Conservation (phyloP, 2,113 vertebrate species). For the Scytalopus superciliaris region DNA sequence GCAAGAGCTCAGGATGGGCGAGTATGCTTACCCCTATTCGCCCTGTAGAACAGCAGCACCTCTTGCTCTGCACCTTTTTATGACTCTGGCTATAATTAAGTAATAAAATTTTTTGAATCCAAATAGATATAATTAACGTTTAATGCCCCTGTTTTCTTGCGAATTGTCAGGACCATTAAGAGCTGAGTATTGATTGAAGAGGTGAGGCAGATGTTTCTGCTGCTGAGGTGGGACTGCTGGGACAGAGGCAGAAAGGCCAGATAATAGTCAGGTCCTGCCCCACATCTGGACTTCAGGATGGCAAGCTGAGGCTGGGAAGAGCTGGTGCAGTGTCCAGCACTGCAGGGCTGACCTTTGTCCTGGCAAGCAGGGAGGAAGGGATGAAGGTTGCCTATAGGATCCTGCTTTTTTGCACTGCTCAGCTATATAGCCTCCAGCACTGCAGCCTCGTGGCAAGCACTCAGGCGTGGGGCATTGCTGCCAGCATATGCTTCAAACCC, state of each 20-base stretch:
- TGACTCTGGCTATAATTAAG: slow-evolving; percentile 76
- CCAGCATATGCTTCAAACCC: neutral
- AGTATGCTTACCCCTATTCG: neutral
- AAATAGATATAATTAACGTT: slow-evolving; percentile 79
- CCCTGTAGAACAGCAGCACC: neutral
- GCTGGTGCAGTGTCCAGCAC: fast-evolving
- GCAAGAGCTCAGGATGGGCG: fast-evolving
- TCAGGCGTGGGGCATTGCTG: neutral
- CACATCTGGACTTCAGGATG: neutral
- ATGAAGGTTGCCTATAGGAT: neutral
- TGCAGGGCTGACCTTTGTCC: neutral
- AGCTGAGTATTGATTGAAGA: slow-evolving; percentile 67
- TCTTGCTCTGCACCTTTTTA: slow-evolving; percentile 76
- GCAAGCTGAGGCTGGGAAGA: neutral
- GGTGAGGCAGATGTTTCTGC: slow-evolving; percentile 67
- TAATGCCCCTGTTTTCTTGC: slow-evolving; percentile 74
- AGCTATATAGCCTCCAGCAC: fast-evolving
- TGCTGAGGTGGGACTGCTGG: neutral
- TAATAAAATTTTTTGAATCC: slow-evolving; percentile 74
- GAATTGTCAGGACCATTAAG: slow-evolving; percentile 72
- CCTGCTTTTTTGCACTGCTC: neutral
- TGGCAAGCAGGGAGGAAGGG: neutral
- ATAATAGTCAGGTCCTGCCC: neutral
- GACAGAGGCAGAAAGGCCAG: neutral
- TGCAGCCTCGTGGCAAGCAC: neutral